Evolutionary conservation across 2,113 vertebrate species (phyloP), one percentile per base, ranked within the genome.

Genomic region (Boleophthalmus pectinirostris): DNA sequence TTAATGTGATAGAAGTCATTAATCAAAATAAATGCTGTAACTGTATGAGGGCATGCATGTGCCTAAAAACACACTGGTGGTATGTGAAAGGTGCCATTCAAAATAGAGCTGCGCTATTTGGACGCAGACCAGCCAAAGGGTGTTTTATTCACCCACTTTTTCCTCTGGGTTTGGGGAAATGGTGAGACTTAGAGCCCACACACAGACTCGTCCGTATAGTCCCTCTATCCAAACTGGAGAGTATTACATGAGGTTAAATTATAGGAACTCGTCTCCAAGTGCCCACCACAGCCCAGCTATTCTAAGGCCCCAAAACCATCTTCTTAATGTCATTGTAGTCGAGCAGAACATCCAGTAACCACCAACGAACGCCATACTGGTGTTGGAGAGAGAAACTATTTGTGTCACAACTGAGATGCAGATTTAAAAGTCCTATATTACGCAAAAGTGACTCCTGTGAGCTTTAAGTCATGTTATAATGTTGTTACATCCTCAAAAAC

Each of bases 251-350:
- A 65, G 85, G 81, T 79, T 80, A 88, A 89, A 89, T 90, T 88
- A 90, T 82, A 88, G 85, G 83, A 80, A 77, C 73, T 74, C 21
- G 51, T 70, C 77, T 75, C 85, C 83, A 86, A 82, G 56, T 82
- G 89, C 84, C 86, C 84, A 91, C 91, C 92, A 89, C 91, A 91
- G 80, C 57, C 70, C 45, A 78, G 87, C 84, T 92, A 89, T 92
- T 92, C 90, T 89, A 88, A 88, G 87, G 65, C 74, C 47, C 77
- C 33, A 85, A 64, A 89, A 91, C 85, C 88, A 85, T 83, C 78
- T 74, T 82, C 89, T 83, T 86, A 89, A 88, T 89, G 86, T 87
- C 87, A 87, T 76, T 85, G 81, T 89, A 79, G 82, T 85, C 85
- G 80, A 85, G 72, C 85, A 74, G 74, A 74, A 82, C 82, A 81